Conservation (phyloP, 2,113 vertebrate genomes). For the Octodon degus region DNA sequence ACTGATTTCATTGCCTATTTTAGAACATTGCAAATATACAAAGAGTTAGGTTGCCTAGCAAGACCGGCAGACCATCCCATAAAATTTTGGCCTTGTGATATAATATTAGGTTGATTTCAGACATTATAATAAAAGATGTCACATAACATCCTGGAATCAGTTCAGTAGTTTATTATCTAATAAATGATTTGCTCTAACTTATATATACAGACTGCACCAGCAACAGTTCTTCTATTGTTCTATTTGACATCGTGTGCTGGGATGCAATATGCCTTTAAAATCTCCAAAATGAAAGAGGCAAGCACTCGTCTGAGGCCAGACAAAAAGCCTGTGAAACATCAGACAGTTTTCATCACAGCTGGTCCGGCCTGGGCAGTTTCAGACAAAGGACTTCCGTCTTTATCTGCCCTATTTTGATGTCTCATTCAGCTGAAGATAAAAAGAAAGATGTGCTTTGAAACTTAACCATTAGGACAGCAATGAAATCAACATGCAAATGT, state of each 20-base stretch:
- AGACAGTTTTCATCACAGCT: conserved; percentile 90
- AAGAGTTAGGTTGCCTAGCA: conserved; percentile 58
- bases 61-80: background rate
- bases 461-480: conserved; percentile 82
- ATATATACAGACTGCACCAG: background rate
- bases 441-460: conserved; percentile 89
- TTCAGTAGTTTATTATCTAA: conserved; percentile 23
- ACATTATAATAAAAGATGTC: conserved; percentile 27
- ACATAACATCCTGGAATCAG: background rate
- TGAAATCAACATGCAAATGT: conserved; percentile 86
- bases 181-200: conserved; percentile 61
- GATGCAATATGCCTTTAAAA: conserved; percentile 73
- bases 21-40: conserved; percentile 30
- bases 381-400: conserved; percentile 91
- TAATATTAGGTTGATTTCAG: conserved; percentile 8
- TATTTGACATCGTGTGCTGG: conserved; percentile 73
- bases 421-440: conserved; percentile 89
- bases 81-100: conserved; percentile 51
- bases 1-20: conserved; percentile 3
- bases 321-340: conserved; percentile 87
- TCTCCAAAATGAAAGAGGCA: conserved; percentile 80
- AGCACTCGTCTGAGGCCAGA: conserved; percentile 83
- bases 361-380: conserved; percentile 84
- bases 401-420: conserved; percentile 90
- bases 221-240: conserved; percentile 76